phyloP scores from a whole-genome alignment of 2,797 vertebrate genomes.

The Mormyrus hasselquistii region DNA sequence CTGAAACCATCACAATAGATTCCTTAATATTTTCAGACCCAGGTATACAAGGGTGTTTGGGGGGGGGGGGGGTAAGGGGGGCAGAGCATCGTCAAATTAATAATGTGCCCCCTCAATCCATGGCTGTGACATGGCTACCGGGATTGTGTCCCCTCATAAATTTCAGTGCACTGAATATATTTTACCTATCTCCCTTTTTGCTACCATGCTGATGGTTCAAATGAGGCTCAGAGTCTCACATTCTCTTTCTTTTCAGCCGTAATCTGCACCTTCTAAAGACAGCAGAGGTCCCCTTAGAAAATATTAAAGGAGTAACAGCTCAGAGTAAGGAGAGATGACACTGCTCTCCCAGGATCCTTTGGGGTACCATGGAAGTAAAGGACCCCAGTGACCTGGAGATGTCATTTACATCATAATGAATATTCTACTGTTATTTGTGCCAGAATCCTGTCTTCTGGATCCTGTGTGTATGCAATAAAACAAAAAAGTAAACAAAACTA shows the following conservation, averaged over 20 bases:
- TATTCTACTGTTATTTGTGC: neutral
- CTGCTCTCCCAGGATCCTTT: neutral
- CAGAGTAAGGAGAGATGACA: neutral
- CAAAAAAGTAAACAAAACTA: neutral
- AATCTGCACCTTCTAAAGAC: neutral
- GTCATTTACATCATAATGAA: neutral
- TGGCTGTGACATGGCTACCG: neutral
- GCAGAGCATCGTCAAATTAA: neutral
- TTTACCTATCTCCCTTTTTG: neutral
- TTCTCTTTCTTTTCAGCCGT: neutral
- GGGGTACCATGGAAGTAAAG: neutral
- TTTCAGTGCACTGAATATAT: neutral
- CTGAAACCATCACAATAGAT: neutral
- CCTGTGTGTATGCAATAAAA: neutral
- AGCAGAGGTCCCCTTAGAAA: neutral
- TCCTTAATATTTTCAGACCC: neutral
- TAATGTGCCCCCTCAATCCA: neutral
- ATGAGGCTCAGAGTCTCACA: neutral
- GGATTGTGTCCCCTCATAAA: neutral
- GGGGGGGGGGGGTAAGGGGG: neutral
- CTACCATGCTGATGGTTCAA: neutral
- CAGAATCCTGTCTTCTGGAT: neutral
- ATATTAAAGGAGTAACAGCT: neutral
- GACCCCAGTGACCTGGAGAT: neutral
- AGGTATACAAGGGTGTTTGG: neutral